Evolutionary conservation across 1,140 invertebrate genomes (phyloP).

Genomic region (Lanistes nyassanus): DNA sequence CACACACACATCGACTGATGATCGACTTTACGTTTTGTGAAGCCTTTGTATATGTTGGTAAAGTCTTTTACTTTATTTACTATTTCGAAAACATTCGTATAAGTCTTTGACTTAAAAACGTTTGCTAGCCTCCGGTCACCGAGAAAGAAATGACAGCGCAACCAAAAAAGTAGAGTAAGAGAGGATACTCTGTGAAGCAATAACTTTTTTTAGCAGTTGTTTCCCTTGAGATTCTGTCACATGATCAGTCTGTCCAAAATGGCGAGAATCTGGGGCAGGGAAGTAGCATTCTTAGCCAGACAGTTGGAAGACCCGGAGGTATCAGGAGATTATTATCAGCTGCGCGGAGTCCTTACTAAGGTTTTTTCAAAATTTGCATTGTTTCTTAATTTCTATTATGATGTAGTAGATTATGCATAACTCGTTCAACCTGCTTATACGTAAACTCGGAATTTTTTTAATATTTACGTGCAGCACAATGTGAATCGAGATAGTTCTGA

Average conservation of each 20-base stretch:
- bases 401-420: no score
- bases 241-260: slow-evolving; percentile 5
- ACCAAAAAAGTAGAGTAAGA: neutral
- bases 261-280: neutral
- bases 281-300: slow-evolving; percentile 8
- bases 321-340: slow-evolving; percentile 8
- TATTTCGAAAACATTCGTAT: neutral
- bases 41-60: no score
- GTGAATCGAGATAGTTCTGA: neutral
- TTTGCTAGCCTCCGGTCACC: neutral
- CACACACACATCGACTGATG: no score
- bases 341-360: neutral
- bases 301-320: slow-evolving; percentile 10
- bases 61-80: neutral
- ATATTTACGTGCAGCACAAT: neutral
- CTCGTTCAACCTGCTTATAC: neutral
- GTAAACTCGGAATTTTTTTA: neutral
- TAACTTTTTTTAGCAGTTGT: neutral
- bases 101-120: neutral
- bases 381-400: no score
- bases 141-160: neutral
- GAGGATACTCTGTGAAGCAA: neutral
- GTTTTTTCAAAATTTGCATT: neutral
- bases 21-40: no score
- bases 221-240: neutral